phyloP scores from a whole-genome alignment of 2,113 vertebrate genomes.

The Tichodroma muraria region DNA sequence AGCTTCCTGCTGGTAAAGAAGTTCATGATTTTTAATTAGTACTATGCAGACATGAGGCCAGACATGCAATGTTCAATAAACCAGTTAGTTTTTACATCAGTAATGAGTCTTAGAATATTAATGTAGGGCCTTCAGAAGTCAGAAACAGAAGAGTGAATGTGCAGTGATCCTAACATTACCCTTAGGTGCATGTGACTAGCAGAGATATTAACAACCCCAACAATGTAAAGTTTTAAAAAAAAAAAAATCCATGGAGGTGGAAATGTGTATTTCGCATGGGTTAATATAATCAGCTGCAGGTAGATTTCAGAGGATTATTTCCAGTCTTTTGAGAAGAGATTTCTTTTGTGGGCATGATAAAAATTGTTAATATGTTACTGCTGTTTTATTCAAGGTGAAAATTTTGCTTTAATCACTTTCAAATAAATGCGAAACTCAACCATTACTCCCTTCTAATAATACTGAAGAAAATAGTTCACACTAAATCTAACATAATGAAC shows the following conservation, averaged over 20 bases:
- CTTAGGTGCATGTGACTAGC: not conserved
- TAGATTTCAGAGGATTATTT: conserved; percentile 65
- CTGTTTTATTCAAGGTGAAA: conserved; percentile 67
- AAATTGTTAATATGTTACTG: conserved; percentile 63
- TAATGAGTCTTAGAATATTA: conserved; percentile 64
- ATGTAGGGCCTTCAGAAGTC: conserved; percentile 56
- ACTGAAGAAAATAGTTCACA: conserved; percentile 63
- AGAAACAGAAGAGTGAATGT: conserved; percentile 8
- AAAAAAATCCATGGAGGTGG: not conserved
- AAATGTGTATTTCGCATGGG: conserved; percentile 19
- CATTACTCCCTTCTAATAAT: conserved; percentile 60
- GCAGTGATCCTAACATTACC: conserved; percentile 42
- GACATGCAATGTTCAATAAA: conserved; percentile 64
- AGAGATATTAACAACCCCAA: conserved; percentile 31
- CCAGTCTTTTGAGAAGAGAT: conserved; percentile 57
- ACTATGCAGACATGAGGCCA: conserved; percentile 52
- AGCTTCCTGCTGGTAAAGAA: conserved; percentile 36
- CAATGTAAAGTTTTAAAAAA: not conserved
- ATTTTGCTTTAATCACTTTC: conserved; percentile 69
- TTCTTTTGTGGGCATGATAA: conserved; percentile 63
- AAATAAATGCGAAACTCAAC: conserved; percentile 61
- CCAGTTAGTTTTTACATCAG: conserved; percentile 60
- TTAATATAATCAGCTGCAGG: conserved; percentile 66
- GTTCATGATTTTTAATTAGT: conserved; percentile 64
- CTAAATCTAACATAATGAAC: conserved; percentile 70